phyloP scores from a whole-genome alignment of 2,113 vertebrate species.

The Hippocampus mohnikei region DNA sequence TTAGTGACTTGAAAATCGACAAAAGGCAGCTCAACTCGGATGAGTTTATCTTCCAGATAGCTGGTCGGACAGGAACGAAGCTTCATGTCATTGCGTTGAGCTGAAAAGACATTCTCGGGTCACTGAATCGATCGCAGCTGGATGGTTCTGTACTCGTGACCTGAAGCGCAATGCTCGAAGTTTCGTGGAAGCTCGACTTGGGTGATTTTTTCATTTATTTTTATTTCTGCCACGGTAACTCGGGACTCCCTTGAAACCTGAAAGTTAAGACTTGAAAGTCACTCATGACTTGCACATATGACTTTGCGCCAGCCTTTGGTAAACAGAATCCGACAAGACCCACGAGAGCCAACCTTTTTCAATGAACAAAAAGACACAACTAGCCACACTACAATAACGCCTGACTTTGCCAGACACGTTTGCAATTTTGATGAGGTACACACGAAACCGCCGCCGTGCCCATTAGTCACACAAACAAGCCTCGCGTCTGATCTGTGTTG shows the following conservation, averaged over 20 bases:
- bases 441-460: constrained; percentile 36
- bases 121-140: too few species aligned
- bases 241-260: too few species aligned
- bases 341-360: constrained; percentile 15
- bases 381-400: background rate
- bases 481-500: constrained; percentile 46
- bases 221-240: too few species aligned
- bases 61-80: too few species aligned
- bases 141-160: too few species aligned
- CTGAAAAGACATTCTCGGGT: too few species aligned
- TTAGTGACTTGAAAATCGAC: background rate
- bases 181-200: too few species aligned
- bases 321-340: constrained; percentile 4
- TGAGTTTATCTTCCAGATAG: too few species aligned
- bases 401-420: constrained; percentile 12
- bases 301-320: background rate
- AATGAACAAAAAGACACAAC: constrained; percentile 27
- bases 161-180: too few species aligned
- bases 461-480: constrained; percentile 49
- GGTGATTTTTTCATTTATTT: too few species aligned
- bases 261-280: background rate
- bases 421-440: constrained; percentile 47
- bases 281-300: background rate
- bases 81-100: too few species aligned
- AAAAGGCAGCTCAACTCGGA: too few species aligned